Conservation (phyloP, 2,113 vertebrate genomes). For the Rhinopomastus cyanomelas region DNA sequence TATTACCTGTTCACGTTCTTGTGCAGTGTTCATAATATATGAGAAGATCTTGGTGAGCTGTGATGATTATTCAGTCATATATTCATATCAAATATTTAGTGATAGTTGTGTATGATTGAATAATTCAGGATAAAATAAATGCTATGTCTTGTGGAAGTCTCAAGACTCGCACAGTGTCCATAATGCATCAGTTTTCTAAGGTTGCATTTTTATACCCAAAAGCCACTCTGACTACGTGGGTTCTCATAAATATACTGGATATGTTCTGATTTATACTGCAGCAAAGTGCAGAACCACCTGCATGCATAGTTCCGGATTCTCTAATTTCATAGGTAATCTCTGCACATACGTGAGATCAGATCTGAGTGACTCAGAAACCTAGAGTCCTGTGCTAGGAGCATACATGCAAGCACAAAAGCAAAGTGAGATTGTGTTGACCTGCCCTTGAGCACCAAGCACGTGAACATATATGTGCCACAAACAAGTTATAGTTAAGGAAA, state of each 20-base stretch:
- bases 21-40: neutral
- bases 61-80: no score
- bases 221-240: neutral
- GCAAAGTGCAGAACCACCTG: fast-evolving
- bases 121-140: slow-evolving; percentile 24
- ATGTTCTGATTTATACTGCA: neutral
- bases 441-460: neutral
- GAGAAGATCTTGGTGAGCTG: neutral
- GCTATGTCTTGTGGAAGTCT: neutral
- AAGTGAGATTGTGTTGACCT: neutral
- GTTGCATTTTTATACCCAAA: neutral
- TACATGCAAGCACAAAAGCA: neutral
- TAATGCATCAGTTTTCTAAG: neutral
- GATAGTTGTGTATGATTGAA: neutral
- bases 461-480: neutral
- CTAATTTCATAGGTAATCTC: neutral
- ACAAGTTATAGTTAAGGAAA: neutral
- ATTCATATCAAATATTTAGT: slow-evolving; percentile 44
- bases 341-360: neutral
- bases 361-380: neutral
- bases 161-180: neutral
- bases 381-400: neutral
- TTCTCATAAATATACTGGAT: neutral
- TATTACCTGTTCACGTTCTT: neutral
- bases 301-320: neutral